Evolutionary conservation across 2,113 vertebrate genomes (phyloP).

Genomic region (Poicephalus gulielmi): DNA sequence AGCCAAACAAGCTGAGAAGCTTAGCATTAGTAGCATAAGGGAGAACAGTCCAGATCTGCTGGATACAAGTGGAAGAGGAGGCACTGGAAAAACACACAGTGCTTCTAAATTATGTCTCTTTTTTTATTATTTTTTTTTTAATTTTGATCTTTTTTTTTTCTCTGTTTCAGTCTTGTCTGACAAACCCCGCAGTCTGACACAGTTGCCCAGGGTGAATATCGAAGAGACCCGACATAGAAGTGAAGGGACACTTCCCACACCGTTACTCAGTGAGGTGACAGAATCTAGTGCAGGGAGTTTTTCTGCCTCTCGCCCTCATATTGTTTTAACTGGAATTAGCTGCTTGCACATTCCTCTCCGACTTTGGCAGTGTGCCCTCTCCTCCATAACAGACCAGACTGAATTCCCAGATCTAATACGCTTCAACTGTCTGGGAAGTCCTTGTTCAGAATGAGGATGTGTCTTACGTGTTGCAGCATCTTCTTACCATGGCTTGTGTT

Average conservation of each 20-base stretch:
- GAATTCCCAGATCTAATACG: neutral
- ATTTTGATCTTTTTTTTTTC: neutral
- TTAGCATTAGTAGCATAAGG: neutral
- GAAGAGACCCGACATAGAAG: neutral
- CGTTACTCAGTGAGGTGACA: neutral
- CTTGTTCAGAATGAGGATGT: neutral
- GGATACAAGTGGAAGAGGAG: neutral
- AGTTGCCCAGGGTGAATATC: neutral
- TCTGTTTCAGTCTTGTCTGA: neutral
- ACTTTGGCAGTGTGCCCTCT: conserved; percentile 7
- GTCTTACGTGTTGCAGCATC: neutral
- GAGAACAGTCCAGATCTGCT: neutral
- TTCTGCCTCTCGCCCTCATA: neutral
- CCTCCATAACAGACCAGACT: neutral
- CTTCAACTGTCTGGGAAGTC: neutral
- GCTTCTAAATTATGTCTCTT: neutral
- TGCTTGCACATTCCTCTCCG: conserved; percentile 12
- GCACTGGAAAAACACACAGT: neutral
- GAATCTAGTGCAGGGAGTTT: neutral
- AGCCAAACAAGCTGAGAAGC: accelerated
- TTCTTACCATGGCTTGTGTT: neutral
- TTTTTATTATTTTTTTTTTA: neutral
- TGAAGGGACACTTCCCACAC: neutral
- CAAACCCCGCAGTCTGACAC: neutral
- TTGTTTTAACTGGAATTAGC: conserved; percentile 41